Evolutionary conservation across 2,113 vertebrate genomes (phyloP).

Genomic region (Sturnira hondurensis): DNA sequence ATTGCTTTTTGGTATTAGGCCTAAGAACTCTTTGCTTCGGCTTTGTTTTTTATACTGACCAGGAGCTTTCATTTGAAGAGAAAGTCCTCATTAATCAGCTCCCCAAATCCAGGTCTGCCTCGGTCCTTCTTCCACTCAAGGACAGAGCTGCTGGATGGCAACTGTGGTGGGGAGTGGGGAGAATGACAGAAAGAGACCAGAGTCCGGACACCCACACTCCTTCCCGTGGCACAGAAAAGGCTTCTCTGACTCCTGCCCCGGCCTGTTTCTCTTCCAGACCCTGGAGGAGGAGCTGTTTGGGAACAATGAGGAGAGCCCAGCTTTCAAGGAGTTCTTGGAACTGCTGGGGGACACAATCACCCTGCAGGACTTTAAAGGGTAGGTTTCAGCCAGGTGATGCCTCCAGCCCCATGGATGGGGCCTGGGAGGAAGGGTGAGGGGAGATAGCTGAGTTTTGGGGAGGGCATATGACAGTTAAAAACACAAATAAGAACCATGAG

Average conservation of each 20-base stretch:
- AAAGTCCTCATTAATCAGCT: neutral
- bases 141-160: neutral
- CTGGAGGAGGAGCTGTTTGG: constrained; percentile 94
- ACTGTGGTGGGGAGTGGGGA: neutral
- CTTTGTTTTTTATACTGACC: neutral
- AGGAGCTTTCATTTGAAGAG: neutral
- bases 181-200: neutral
- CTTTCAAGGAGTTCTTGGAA: constrained; percentile 90
- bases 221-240: neutral
- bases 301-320: constrained; percentile 91
- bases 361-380: constrained; percentile 97
- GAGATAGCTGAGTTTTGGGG: neutral
- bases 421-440: neutral
- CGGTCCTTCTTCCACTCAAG: neutral
- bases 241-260: neutral
- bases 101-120: neutral
- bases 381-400: constrained; percentile 46
- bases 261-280: constrained; percentile 79
- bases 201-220: neutral
- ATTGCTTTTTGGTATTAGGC: neutral
- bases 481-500: neutral
- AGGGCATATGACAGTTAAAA: neutral
- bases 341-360: constrained; percentile 92
- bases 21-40: neutral
- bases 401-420: neutral